A percentile compares a stretch with the other conserved stretches of the same genome.
Conservation (phyloP, 2,113 vertebrate species). For the Lasiurus borealis region DNA sequence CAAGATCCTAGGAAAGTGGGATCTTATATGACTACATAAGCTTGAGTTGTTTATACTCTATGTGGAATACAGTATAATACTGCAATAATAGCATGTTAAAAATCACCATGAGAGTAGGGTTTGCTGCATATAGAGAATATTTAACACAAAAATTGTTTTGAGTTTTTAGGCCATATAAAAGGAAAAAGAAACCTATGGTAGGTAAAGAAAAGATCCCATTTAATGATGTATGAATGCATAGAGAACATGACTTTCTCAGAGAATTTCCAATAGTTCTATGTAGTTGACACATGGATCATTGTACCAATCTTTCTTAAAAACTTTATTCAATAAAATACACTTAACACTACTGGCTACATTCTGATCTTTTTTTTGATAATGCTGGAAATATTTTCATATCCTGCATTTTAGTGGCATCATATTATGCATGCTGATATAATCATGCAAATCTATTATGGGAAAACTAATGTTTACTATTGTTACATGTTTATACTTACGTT, state of each 20-base stretch:
- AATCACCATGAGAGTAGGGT: neutral
- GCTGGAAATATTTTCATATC: neutral
- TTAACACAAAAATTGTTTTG: neutral
- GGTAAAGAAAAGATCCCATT: neutral
- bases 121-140: neutral
- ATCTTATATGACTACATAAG: neutral
- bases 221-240: neutral
- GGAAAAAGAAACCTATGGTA: neutral
- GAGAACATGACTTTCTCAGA: neutral
- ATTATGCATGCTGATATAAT: neutral
- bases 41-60: neutral
- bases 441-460: neutral
- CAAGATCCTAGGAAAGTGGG: neutral
- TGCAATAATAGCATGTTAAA: neutral
- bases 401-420: neutral
- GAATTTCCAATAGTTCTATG: neutral
- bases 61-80: neutral
- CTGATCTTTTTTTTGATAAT: neutral
- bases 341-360: neutral
- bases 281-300: neutral
- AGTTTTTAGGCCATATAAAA: neutral
- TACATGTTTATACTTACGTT: neutral
- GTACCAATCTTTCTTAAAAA: neutral
- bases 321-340: neutral
- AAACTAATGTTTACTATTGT: neutral